These are phyloP conservation scores for Rostratula benghalensis DNA, from an alignment of 2,113 vertebrate species.

Conservation along the genomic window DNA sequence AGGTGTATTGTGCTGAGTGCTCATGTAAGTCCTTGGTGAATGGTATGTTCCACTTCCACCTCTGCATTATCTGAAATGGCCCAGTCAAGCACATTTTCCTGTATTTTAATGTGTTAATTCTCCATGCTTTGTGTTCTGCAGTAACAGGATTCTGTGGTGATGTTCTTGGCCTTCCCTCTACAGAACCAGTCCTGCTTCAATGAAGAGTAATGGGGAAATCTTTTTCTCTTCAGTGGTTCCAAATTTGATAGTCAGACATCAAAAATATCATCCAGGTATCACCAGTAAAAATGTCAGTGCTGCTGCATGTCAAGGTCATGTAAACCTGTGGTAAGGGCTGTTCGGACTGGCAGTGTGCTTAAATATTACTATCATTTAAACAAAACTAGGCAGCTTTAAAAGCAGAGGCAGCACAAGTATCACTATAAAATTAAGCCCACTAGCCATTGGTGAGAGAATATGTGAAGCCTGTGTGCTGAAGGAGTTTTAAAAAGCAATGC, in stretches of 20 bases:
- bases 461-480: background rate
- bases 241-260: slow-evolving; percentile 31
- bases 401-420: slow-evolving; percentile 18
- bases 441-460: background rate
- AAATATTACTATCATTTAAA: background rate
- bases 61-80: background rate
- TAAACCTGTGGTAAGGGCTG: slow-evolving; percentile 2
- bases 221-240: background rate
- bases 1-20: background rate
- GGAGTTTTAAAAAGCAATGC: slow-evolving; percentile 18
- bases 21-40: background rate
- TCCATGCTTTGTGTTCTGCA: background rate
- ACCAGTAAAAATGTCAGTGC: slow-evolving; percentile 10
- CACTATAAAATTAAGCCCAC: background rate
- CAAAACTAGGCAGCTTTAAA: slow-evolving; percentile 11
- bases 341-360: background rate
- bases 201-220: background rate
- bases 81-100: background rate
- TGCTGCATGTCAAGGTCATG: slow-evolving; percentile 32
- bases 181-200: background rate
- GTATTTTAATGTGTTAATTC: background rate
- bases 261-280: background rate
- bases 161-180: background rate
- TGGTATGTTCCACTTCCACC: background rate
- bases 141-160: background rate